phyloP scores from a whole-genome alignment of 2,797 vertebrate genomes.

The Enteromius afrohamiltoni region DNA sequence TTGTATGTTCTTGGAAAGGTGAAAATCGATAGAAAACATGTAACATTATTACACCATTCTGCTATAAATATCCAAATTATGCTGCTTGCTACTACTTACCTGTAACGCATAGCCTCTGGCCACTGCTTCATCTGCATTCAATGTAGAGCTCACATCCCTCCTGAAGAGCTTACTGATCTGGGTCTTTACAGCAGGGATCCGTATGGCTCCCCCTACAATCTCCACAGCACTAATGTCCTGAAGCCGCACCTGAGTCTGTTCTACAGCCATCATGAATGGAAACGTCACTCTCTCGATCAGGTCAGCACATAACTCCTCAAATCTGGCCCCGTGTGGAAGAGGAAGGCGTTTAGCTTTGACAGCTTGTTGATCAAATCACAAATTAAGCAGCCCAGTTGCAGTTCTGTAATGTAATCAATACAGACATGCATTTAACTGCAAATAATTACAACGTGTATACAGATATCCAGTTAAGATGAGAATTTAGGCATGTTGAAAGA shows the following conservation, averaged over 20 bases:
- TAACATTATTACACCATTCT: neutral
- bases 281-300: slow-evolving; percentile 76
- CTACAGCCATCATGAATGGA: slow-evolving; percentile 74
- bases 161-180: slow-evolving; percentile 80
- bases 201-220: slow-evolving; percentile 81
- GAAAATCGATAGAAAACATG: neutral
- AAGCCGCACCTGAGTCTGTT: slow-evolving; percentile 74
- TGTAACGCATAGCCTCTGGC: slow-evolving; percentile 80
- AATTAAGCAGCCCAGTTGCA: neutral
- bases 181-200: slow-evolving; percentile 81
- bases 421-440: neutral
- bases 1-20: neutral
- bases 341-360: neutral
- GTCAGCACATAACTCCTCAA: slow-evolving; percentile 80
- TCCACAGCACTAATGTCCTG: slow-evolving; percentile 81
- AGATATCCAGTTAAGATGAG: neutral
- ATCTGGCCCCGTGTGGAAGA: slow-evolving; percentile 72
- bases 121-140: slow-evolving; percentile 84
- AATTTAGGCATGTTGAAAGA: neutral
- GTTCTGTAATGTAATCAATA: neutral
- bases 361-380: neutral
- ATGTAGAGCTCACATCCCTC: slow-evolving; percentile 79
- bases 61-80: neutral
- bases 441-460: neutral
- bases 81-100: slow-evolving; percentile 63